Base-by-base conservation (phyloP, 2,797 vertebrate species). In the Smutsia temminckii region DNA sequence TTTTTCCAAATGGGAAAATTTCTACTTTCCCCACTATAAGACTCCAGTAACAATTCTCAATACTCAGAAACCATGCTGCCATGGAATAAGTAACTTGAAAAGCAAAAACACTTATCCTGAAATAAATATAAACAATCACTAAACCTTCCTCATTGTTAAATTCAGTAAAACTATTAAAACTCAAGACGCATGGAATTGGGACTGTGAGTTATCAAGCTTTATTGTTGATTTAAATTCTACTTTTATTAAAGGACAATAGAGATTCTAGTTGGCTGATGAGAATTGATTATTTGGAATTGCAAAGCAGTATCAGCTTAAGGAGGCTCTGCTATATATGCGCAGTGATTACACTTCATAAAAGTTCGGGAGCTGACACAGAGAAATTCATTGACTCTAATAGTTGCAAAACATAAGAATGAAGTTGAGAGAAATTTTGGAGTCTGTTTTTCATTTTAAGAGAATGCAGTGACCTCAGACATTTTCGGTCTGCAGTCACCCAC, bases 241-340 rank as follows among this genome's bases (percentile, higher is more conserved):
- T 96, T 96, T 92, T 89, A 96, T 81, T 91, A 80, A 94, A 95
- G 85, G 66, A 95, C 91, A 88, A 71, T 61, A 94, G 79, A 95
- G 80, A 93, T 57, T 93, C 77, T 27, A 83, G 79, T 42, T 7
- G 4, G 46, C 64, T 92, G 71, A 80, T 91, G n/a, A 61, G 92
- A 90, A 81, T 55, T 88, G 81, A 78, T 79, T 94, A 93, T 89
- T 97, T 94, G 92, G 90, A 95, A 95, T 95, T 95, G 88, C 95
- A 97, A 91, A 96, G 89, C 40, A 89, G 63, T 37, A n/a, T 75
- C 51, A 71, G 91, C 71, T 96, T 94, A 89, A 92, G 79, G 63
- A 93, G 74, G 13, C 20, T 95, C 83, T 9, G 7, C 53, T 21
- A 12, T 75, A 91, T 75, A 87, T 59, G 81, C 12, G 21, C 72